phyloP scores from a whole-genome alignment of 2,888 invertebrate genomes.

The Apocheima hispidaria region DNA sequence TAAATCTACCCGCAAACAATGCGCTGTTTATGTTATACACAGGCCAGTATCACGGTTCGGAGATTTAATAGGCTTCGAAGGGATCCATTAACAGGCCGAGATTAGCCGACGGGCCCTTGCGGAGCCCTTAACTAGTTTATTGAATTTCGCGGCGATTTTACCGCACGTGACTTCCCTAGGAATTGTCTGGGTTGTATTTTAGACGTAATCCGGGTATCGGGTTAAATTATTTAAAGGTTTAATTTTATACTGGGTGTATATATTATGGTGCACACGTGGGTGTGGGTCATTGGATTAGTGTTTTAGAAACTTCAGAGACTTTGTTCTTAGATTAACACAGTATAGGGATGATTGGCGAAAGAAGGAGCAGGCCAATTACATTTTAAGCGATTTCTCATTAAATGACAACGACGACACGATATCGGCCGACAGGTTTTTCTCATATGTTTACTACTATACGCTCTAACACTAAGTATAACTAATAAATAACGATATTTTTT shows the following conservation, averaged over 20 bases:
- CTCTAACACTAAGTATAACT: too few relatives aligned
- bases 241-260: not conserved
- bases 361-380: not conserved
- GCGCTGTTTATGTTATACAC: conserved; percentile 39
- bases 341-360: not conserved
- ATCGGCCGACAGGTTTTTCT: too few relatives aligned
- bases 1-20: conserved; percentile 33
- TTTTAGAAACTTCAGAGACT: not conserved
- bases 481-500: too few relatives aligned
- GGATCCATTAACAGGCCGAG: conserved; percentile 61
- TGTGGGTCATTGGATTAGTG: not conserved
- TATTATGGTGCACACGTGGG: conserved; percentile 2
- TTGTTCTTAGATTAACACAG: not conserved
- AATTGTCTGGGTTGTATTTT: conserved; percentile 25
- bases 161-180: conserved; percentile 32
- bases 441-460: too few relatives aligned
- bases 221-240: conserved; percentile 17
- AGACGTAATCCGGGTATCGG: conserved; percentile 9
- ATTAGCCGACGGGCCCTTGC: conserved; percentile 48
- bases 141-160: conserved; percentile 42
- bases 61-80: conserved; percentile 58
- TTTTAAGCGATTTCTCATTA: too few relatives aligned
- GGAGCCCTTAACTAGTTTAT: conserved; percentile 44
- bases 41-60: conserved; percentile 43
- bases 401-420: too few relatives aligned